A percentile compares a stretch with the other conserved stretches of the same genome.
phyloP scores from a whole-genome alignment of 2,888 invertebrate genomes.

The Conops quadrifasciatus region DNA sequence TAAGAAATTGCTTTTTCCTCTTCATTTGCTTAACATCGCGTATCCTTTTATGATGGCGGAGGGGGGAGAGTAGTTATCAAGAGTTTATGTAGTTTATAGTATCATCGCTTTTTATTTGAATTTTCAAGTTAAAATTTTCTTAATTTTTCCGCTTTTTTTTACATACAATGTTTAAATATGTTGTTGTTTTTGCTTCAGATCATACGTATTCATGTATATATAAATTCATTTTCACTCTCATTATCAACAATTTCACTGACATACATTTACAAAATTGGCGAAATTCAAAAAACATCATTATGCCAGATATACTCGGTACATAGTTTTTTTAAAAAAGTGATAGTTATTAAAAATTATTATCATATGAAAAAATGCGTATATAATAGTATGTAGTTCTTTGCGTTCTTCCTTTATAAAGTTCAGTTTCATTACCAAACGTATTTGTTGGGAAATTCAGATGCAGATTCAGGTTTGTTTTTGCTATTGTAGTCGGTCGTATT shows the following conservation, averaged over 20 bases:
- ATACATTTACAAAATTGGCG: slow-evolving; percentile 18
- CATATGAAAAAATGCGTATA: slow-evolving; percentile 24
- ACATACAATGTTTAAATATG: slow-evolving; percentile 17
- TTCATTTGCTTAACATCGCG: no score
- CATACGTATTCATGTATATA: not conserved
- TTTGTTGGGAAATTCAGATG: slow-evolving; percentile 6
- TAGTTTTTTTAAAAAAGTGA: not conserved
- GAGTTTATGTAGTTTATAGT: no score
- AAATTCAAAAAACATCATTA: slow-evolving; percentile 5
- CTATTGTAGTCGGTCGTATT: not conserved
- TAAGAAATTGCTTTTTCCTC: no score
- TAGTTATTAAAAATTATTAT: slow-evolving; percentile 26
- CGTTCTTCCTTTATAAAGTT: slow-evolving; percentile 3
- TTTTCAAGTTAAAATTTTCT: slow-evolving; percentile 24
- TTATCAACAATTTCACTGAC: not conserved
- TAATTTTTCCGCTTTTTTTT: slow-evolving; percentile 25
- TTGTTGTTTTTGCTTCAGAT: slow-evolving; percentile 2
- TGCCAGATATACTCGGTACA: not conserved
- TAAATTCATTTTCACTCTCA: no score
- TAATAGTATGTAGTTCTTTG: not conserved
- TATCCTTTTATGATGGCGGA: no score
- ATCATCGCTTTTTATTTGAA: not conserved
- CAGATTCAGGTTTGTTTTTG: slow-evolving; percentile 1
- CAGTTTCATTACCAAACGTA: slow-evolving; percentile 25
- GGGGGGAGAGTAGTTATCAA: no score